These are phyloP conservation scores for Corythaeola cristata DNA, from an alignment of 2,113 vertebrate species.

Conservation along the genomic window DNA sequence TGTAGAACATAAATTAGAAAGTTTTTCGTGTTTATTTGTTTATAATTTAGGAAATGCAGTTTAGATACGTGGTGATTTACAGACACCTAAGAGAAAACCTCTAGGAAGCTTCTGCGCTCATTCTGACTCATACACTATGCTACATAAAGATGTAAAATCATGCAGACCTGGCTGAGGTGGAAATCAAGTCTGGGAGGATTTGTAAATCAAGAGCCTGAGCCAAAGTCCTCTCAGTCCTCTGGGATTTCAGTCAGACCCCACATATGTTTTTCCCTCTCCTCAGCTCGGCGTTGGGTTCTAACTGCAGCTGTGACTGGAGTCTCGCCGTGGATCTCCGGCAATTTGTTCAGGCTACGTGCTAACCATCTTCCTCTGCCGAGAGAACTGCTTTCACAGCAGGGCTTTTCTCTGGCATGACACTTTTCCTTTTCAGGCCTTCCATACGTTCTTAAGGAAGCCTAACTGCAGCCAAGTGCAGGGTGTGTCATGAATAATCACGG, in stretches of 20 bases:
- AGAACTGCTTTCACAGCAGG: neutral
- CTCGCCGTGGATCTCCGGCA: neutral
- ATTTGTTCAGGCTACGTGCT: neutral
- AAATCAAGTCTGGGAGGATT: neutral
- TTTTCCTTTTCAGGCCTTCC: neutral
- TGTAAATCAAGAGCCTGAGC: neutral
- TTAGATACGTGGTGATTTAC: neutral
- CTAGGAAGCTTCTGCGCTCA: neutral
- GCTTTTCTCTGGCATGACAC: neutral
- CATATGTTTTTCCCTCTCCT: neutral
- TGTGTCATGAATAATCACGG: neutral
- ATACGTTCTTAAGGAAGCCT: neutral
- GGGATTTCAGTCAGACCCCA: neutral
- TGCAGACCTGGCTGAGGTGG: neutral
- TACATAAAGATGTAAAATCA: neutral
- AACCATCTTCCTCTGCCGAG: neutral
- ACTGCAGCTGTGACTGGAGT: neutral
- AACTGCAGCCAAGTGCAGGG: neutral
- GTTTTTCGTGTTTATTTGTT: neutral
- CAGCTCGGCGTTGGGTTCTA: accelerated
- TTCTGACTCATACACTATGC: neutral
- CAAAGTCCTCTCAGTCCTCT: neutral
- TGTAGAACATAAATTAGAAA: neutral
- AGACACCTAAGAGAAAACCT: neutral
- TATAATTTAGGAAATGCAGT: neutral